Evolutionary conservation across 2,113 vertebrate species (phyloP).

Genomic region (Cryptotis parvus): DNA sequence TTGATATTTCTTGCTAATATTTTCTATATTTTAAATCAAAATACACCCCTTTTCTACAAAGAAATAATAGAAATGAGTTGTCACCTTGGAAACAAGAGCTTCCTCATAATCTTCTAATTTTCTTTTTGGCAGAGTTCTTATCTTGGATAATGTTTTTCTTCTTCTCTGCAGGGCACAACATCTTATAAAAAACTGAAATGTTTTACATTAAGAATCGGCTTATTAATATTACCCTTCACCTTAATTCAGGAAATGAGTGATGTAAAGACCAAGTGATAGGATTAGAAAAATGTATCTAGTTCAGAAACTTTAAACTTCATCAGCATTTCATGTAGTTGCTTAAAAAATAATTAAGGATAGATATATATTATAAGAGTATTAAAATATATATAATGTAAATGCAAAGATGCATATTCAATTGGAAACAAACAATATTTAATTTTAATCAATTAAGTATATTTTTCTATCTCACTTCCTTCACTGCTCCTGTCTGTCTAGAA

Average conservation of each 20-base stretch:
- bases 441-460: neutral
- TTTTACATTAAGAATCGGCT: slow-evolving; percentile 22
- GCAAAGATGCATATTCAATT: neutral
- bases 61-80: slow-evolving; percentile 21
- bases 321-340: neutral
- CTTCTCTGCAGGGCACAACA: neutral
- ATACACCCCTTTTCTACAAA: slow-evolving; percentile 2
- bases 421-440: neutral
- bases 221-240: neutral
- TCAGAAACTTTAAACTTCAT: slow-evolving; percentile 1
- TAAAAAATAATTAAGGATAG: neutral
- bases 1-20: slow-evolving; percentile 2
- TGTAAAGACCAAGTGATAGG: neutral
- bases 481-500: neutral
- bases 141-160: neutral
- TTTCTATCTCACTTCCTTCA: neutral
- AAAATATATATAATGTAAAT: neutral
- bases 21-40: slow-evolving; percentile 52
- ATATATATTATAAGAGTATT: neutral
- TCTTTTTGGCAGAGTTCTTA: slow-evolving; percentile 19
- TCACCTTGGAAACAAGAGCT: slow-evolving; percentile 41
- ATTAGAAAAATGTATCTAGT: neutral
- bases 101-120: slow-evolving; percentile 41
- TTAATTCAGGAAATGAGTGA: neutral
- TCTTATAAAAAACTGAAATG: neutral